Percentiles rank a stretch among this genome's conserved stretches.
Conservation (phyloP, 2,113 vertebrate genomes). For the Nansenia antarctica region DNA sequence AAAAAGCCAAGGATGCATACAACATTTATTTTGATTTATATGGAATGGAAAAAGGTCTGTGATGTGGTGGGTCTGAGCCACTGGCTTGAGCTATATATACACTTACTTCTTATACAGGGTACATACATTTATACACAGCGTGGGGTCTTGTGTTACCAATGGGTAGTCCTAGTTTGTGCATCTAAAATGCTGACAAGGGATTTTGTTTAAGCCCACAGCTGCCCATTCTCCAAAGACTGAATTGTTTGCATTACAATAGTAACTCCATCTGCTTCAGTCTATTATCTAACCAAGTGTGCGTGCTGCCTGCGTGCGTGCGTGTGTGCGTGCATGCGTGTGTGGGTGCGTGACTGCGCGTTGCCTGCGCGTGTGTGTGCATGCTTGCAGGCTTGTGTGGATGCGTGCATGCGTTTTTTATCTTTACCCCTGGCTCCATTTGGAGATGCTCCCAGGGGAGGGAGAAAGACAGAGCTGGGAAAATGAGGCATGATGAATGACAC, state of each 20-base stretch:
- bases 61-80: conserved; percentile 43
- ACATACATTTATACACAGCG: no score
- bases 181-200: no score
- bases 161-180: no score
- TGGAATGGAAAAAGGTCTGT: conserved; percentile 45
- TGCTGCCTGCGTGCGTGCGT: not conserved
- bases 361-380: not conserved
- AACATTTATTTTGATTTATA: conserved; percentile 55
- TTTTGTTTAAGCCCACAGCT: no score
- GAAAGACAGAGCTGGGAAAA: conserved; percentile 43
- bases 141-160: no score
- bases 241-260: no score
- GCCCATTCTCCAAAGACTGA: no score
- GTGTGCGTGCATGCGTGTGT: not conserved
- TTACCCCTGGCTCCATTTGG: conserved; percentile 7
- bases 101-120: no score
- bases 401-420: not conserved
- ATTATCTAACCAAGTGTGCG: no score
- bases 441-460: conserved; percentile 33
- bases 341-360: not conserved
- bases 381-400: no score
- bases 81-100: no score
- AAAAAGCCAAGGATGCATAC: conserved; percentile 47
- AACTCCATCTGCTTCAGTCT: no score
- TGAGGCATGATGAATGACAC: conserved; percentile 56